A percentile compares a stretch with the other conserved stretches of the same genome.
Evolutionary conservation across 1,140 invertebrate genomes (phyloP).

Genomic region (Macrocentrus cingulum): DNA sequence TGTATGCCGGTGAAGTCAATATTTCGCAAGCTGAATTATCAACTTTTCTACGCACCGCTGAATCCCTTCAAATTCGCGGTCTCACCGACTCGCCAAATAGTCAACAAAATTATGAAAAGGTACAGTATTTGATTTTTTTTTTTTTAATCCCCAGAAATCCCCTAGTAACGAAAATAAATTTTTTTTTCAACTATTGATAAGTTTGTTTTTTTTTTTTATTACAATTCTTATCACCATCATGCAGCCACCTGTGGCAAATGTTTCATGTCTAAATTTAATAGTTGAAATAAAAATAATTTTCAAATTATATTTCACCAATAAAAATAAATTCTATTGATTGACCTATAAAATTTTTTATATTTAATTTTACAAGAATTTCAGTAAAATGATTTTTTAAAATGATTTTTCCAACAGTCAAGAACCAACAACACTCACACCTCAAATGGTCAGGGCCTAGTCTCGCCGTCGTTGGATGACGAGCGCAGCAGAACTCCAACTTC

Average conservation of each 20-base stretch:
- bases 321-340: too few species aligned
- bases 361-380: conserved; percentile 4
- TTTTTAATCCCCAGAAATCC: too few species aligned
- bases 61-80: conserved; percentile 84
- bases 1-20: conserved; percentile 89
- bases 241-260: too few species aligned
- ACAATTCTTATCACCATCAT: too few species aligned
- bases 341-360: too few species aligned
- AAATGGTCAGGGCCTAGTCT: conserved; percentile 54
- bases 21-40: conserved; percentile 85
- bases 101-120: conserved; percentile 60
- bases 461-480: conserved; percentile 57
- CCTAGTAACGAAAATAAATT: too few species aligned
- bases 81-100: conserved; percentile 68
- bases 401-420: conserved; percentile 47
- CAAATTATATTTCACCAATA: too few species aligned
- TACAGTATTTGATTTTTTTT: conserved; percentile 17
- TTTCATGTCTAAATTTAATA: too few species aligned
- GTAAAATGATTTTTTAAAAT: not conserved
- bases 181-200: too few species aligned
- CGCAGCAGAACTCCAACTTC: conserved; percentile 54
- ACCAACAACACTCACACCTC: conserved; percentile 55
- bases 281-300: too few species aligned
- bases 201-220: too few species aligned
- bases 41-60: conserved; percentile 84